phyloP scores from a whole-genome alignment of 2,888 invertebrate species.

The Megaustenia siamemsis region DNA sequence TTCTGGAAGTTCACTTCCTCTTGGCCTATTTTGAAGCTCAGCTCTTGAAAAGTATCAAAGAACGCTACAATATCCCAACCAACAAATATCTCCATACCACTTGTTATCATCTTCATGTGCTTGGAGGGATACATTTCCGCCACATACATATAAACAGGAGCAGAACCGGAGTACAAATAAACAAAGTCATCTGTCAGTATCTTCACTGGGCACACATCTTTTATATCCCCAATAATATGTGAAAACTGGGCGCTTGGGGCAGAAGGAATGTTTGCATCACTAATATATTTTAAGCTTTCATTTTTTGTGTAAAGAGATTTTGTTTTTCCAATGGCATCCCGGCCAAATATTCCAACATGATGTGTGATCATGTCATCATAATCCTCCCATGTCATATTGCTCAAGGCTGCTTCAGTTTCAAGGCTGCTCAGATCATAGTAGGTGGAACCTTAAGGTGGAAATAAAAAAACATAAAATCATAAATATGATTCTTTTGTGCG shows the following conservation, averaged over 20 bases:
- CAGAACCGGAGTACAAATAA: constrained; percentile 10
- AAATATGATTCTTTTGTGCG: too few species aligned
- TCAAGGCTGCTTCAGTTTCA: background rate
- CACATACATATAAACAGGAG: constrained; percentile 50
- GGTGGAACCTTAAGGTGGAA: constrained; percentile 33
- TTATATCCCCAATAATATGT: constrained; percentile 48
- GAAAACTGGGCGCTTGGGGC: constrained; percentile 41
- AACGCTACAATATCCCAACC: constrained; percentile 53
- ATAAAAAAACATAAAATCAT: background rate
- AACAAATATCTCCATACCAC: constrained; percentile 19
- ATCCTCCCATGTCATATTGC: constrained; percentile 43
- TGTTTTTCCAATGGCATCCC: constrained; percentile 16
- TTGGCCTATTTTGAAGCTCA: constrained; percentile 20
- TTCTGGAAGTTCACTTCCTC: constrained; percentile 50
- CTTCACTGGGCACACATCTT: constrained; percentile 47
- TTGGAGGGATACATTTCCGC: constrained; percentile 44
- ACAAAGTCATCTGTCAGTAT: constrained; percentile 41
- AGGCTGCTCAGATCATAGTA: constrained; percentile 51
- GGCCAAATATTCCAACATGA: constrained; percentile 9
- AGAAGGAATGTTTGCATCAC: constrained; percentile 36
- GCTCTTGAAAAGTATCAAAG: constrained; percentile 42
- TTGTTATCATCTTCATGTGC: background rate
- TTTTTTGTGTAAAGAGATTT: constrained; percentile 30
- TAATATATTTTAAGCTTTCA: background rate
- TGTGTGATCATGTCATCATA: constrained; percentile 25